phyloP scores from a whole-genome alignment of 35 echinoderm and acorn worm genomes.

The Chiridota heheva region DNA sequence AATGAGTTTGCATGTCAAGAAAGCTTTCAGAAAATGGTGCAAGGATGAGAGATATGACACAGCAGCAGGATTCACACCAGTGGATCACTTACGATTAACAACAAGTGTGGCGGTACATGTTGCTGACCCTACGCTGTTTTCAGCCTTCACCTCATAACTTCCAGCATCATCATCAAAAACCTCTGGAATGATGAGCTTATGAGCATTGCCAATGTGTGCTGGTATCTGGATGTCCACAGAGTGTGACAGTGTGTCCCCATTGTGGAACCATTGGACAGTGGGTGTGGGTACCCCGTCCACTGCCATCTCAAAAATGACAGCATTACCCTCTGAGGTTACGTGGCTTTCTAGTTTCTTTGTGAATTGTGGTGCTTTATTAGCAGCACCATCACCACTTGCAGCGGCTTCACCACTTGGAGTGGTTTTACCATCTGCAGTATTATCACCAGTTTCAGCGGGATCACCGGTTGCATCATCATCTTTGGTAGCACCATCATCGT shows the following conservation, averaged over 20 bases:
- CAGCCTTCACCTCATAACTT: conserved; percentile 72
- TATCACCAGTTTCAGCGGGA: no score
- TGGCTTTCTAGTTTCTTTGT: conserved; percentile 67
- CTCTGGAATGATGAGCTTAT: conserved; percentile 67
- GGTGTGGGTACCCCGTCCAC: conserved; percentile 78
- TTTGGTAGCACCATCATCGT: no score
- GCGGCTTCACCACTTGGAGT: no score
- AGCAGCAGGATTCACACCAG: no score
- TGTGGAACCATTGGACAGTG: conserved; percentile 81
- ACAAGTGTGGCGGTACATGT: conserved; percentile 70
- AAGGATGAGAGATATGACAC: no score
- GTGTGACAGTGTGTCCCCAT: conserved; percentile 64
- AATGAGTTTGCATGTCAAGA: not conserved
- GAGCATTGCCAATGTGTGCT: conserved; percentile 47
- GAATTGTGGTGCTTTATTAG: conserved; percentile 69
- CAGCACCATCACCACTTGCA: conserved; percentile 12
- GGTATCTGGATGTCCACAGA: conserved; percentile 79
- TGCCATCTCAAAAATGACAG: conserved; percentile 68
- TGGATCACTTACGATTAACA: conserved; percentile 80
- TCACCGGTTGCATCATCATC: no score
- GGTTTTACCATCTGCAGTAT: no score
- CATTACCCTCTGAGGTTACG: conserved; percentile 67
- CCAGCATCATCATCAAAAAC: conserved; percentile 93
- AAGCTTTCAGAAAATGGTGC: not conserved
- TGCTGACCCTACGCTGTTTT: conserved; percentile 73